Evolutionary conservation across 1,140 invertebrate species (phyloP), one percentile per base, ranked within the genome.

Genomic region (Hestina assimilis): DNA sequence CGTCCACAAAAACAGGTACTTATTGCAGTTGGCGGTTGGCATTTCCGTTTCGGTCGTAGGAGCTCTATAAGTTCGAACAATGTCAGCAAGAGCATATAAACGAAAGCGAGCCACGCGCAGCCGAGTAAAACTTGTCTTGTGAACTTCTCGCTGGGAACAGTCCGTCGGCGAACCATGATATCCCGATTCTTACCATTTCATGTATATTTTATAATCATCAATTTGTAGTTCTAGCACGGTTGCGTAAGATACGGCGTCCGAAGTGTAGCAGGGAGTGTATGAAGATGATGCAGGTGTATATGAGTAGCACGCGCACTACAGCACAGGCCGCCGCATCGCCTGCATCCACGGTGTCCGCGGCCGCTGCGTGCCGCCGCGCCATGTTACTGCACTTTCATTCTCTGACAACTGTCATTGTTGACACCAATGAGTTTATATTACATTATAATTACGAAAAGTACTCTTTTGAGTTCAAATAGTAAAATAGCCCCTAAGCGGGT

Each of bases 201-300:
- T 8, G 6, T 9, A 9, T 1, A 6, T 28, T 28, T 8, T 6
- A 28, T 6, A 9, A 28, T 2, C 8, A 7, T 4, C 14, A 8
- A 17, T 4, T 17, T 15, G 26, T 2, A n/a, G 59, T 19, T 12
- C 41, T 38, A 17, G 20, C 12, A 0, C 48, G 60, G 4, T 31
- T 40, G 19, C 66, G 70, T 40, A 73, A 48, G 15, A 38, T 7
- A 2, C 62, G 71, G 0, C 73, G 68, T 31, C 74, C 67, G 66
- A 66, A 75, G 68, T 77, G 72, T 21, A 79, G 56, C 50, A 79
- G 51, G 9, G 68, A 64, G 64, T 79, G 76, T 11, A 77, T 54
- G 11, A 73, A 15, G 40, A 77, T 17, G 8, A 79, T 70, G 50
- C 72, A 67, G 26, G 64, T 51, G 62, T 75, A 77, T 7, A 79